These are phyloP conservation scores for Philopedon plagiatum DNA, from an alignment of 2,888 invertebrate species.

Conservation along the genomic window DNA sequence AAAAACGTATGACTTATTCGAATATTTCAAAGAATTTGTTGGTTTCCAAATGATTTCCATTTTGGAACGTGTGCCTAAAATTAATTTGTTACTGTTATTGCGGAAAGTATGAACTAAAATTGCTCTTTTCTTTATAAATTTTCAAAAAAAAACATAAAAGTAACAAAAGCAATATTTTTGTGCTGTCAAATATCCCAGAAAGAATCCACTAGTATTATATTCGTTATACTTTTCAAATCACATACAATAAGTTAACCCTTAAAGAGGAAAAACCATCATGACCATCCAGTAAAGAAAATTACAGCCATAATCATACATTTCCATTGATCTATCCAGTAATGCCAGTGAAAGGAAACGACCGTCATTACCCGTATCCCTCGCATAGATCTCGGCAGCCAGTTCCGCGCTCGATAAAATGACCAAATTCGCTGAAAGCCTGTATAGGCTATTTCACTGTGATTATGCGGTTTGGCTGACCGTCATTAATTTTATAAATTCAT, in stretches of 20 bases:
- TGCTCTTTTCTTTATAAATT: no score
- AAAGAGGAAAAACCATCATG: background rate
- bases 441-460: constrained; percentile 29
- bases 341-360: constrained; percentile 25
- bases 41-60: no score
- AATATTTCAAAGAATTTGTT: no score
- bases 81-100: no score
- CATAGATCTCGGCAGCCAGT: constrained; percentile 26
- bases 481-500: constrained; percentile 34
- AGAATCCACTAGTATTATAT: no score
- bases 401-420: constrained; percentile 10
- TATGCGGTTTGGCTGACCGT: constrained; percentile 27
- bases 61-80: no score
- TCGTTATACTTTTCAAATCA: background rate
- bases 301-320: constrained; percentile 1
- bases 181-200: no score
- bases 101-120: no score
- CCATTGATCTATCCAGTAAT: constrained; percentile 22
- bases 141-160: no score
- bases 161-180: no score
- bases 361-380: constrained; percentile 25
- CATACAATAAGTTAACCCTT: background rate
- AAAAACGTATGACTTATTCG: no score
- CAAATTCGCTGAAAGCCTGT: constrained; percentile 23
- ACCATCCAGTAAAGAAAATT: constrained; percentile 3